Evolutionary conservation across 2,888 invertebrate species (phyloP).

Genomic region (Emmelina monodactyla): DNA sequence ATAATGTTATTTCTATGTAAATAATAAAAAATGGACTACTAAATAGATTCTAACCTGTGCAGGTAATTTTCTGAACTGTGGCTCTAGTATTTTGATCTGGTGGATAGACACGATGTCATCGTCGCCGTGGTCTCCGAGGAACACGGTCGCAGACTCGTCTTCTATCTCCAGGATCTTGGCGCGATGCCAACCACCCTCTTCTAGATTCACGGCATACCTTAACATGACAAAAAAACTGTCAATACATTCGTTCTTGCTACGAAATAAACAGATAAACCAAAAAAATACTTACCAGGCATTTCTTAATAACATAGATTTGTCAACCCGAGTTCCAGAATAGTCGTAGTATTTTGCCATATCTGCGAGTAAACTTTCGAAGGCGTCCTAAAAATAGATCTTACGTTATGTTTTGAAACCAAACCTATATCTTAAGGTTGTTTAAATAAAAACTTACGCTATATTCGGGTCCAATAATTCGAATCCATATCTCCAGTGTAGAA

Average conservation of each 20-base stretch:
- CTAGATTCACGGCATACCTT: conserved; percentile 54
- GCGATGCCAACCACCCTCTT: conserved; percentile 58
- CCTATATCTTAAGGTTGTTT: too few relatives aligned
- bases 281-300: conserved; percentile 43
- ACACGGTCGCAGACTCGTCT: conserved; percentile 61
- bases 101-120: conserved; percentile 63
- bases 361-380: conserved; percentile 52
- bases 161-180: conserved; percentile 65
- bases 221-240: neutral
- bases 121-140: conserved; percentile 80
- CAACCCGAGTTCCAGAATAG: conserved; percentile 42
- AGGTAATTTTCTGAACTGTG: conserved; percentile 70
- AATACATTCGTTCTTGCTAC: too few relatives aligned
- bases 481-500: conserved; percentile 72
- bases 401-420: too few relatives aligned
- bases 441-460: conserved; percentile 61
- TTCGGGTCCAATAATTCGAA: conserved; percentile 69
- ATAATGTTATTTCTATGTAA: too few relatives aligned
- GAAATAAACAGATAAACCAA: too few relatives aligned
- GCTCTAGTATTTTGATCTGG: conserved; percentile 67
- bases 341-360: conserved; percentile 59
- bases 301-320: conserved; percentile 45
- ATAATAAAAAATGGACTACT: too few relatives aligned
- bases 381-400: conserved; percentile 46
- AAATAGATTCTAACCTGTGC: too few relatives aligned